phyloP scores from a whole-genome alignment of 2,797 vertebrate species.

The Anguilla marmorata region DNA sequence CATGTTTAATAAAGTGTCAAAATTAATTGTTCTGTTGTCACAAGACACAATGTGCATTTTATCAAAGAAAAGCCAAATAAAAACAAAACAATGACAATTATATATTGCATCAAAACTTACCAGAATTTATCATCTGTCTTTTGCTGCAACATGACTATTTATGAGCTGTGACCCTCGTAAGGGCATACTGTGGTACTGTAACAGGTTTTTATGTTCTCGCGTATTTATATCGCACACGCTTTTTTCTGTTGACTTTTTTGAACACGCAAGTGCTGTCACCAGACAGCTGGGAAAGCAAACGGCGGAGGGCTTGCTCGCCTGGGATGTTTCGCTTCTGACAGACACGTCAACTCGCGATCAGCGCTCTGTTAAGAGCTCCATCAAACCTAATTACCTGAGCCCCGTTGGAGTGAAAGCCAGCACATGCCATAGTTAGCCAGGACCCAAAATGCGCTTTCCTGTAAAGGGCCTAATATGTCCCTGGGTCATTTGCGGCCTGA shows the following conservation, averaged over 20 bases:
- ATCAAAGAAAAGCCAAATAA: background rate
- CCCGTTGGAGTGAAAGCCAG: background rate
- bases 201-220: background rate
- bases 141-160: no score
- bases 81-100: background rate
- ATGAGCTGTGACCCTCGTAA: background rate
- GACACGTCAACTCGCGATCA: background rate
- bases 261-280: background rate
- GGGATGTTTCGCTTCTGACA: background rate
- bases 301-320: background rate
- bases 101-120: background rate
- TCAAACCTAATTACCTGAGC: background rate
- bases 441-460: background rate
- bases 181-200: background rate
- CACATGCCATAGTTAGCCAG: background rate
- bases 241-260: background rate
- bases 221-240: background rate
- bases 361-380: background rate
- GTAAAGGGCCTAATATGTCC: background rate
- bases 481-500: background rate
- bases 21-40: background rate
- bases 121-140: no score
- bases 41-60: background rate
- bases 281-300: background rate
- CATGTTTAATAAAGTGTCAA: background rate